Evolutionary conservation across 2,797 vertebrate species (phyloP).

Genomic region (Mormyrus hasselquistii): DNA sequence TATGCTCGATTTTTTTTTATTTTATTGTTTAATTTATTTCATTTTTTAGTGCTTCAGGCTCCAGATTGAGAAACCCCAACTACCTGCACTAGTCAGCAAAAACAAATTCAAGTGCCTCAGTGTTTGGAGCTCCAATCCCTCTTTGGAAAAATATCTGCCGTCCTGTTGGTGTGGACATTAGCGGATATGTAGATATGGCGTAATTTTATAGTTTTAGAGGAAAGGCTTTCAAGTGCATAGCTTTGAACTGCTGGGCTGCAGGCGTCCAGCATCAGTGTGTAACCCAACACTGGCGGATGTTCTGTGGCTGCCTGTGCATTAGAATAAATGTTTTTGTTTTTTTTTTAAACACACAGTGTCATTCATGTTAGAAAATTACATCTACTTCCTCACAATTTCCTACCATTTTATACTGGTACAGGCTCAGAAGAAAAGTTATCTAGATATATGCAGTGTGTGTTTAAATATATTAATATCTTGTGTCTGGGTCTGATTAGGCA

Average conservation of each 20-base stretch:
- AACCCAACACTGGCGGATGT: constrained; percentile 16
- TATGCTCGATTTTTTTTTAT: not conserved
- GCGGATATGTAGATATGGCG: constrained; percentile 58
- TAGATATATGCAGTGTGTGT: not conserved
- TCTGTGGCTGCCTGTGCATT: not conserved
- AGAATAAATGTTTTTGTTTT: not conserved
- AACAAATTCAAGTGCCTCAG: not conserved
- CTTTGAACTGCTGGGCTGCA: constrained; percentile 46
- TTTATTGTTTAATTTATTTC: not conserved
- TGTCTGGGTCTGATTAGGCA: not conserved
- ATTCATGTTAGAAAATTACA: not conserved
- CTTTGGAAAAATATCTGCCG: constrained; percentile 6
- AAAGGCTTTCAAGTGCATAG: constrained; percentile 50
- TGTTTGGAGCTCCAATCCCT: not conserved
- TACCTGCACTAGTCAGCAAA: not conserved
- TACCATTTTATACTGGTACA: not conserved
- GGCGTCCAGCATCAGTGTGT: not conserved
- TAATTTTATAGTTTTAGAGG: constrained; percentile 51
- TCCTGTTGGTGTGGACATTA: constrained; percentile 4
- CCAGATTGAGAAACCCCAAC: not conserved
- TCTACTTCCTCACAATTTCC: not conserved
- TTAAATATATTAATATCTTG: not conserved
- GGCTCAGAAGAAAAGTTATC: not conserved
- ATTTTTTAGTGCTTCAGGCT: not conserved
- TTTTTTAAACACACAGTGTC: not conserved